phyloP scores from a whole-genome alignment of 2,113 vertebrate genomes.

The Platichthys flesus region DNA sequence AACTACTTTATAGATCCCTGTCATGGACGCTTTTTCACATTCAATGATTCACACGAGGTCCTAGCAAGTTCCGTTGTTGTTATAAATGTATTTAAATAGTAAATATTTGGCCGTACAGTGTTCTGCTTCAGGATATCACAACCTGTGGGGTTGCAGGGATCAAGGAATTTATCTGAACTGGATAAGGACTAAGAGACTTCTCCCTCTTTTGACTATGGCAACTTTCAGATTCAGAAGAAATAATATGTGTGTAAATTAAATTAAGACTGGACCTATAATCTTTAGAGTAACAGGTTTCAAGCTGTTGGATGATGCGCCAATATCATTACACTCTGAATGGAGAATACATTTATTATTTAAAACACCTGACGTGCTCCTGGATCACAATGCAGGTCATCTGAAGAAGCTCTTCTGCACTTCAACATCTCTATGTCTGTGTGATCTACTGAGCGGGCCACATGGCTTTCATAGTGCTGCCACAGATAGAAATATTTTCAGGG shows the following conservation, averaged over 20 bases:
- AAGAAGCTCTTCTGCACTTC: no score
- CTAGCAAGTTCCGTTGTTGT: not conserved
- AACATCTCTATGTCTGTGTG: no score
- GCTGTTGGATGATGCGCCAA: not conserved
- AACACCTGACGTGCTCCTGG: no score
- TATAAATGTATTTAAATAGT: not conserved
- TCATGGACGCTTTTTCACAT: not conserved
- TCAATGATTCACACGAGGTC: not conserved
- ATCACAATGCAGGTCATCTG: no score
- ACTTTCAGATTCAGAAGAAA: not conserved
- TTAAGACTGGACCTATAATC: not conserved
- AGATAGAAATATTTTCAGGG: not conserved
- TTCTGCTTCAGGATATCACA: not conserved
- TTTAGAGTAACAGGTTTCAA: not conserved
- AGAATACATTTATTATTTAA: no score
- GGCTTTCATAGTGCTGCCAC: no score
- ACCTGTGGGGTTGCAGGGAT: not conserved
- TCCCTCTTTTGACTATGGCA: not conserved
- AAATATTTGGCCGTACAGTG: not conserved
- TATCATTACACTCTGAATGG: not conserved
- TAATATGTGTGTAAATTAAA: no score
- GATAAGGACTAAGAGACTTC: not conserved
- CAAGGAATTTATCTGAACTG: not conserved
- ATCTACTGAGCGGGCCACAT: no score
- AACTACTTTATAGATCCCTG: slow-evolving; percentile 13